Conservation (phyloP, 2,797 vertebrate genomes). For the Sebastes flavidus region DNA sequence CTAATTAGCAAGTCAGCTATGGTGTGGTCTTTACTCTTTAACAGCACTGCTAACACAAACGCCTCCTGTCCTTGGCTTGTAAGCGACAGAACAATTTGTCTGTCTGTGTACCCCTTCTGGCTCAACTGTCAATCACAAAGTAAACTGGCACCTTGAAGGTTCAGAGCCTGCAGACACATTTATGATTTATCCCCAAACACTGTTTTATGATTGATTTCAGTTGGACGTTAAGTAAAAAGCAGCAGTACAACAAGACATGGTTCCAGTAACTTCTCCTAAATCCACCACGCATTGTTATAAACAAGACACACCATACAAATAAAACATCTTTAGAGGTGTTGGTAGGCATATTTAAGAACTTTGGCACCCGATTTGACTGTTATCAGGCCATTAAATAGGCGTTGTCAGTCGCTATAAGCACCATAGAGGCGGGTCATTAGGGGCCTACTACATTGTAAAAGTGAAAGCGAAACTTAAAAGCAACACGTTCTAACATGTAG, state of each 20-base stretch:
- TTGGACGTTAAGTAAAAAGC: background rate
- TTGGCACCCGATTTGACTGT: too few species aligned
- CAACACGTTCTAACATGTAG: too few species aligned
- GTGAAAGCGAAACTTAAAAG: too few species aligned
- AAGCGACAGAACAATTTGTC: too few species aligned
- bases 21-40: background rate
- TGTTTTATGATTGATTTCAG: background rate
- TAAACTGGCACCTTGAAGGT: background rate
- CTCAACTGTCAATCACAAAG: background rate
- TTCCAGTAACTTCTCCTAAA: background rate
- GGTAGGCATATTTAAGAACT: background rate
- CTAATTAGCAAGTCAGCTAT: background rate
- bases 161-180: background rate
- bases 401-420: too few species aligned
- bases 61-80: background rate
- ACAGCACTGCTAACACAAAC: background rate
- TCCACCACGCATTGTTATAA: background rate
- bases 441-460: too few species aligned
- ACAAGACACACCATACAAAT: background rate
- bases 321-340: background rate
- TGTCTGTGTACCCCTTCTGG: background rate
- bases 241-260: background rate
- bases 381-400: too few species aligned
- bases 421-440: too few species aligned
- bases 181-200: background rate